Conservation (phyloP, 2,888 invertebrate genomes). For the Choristoneura rosaceana region DNA sequence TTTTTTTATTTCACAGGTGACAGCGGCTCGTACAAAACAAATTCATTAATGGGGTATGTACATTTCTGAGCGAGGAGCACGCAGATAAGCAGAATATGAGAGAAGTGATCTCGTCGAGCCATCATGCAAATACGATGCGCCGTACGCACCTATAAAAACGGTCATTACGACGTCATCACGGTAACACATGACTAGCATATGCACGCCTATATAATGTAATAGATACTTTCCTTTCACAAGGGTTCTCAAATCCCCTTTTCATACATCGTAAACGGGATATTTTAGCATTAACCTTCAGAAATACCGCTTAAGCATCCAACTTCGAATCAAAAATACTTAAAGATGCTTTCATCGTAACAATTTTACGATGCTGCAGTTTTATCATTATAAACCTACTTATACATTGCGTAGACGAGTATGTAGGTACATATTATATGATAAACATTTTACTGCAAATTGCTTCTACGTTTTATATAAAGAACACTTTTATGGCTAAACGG, state of each 20-base stretch:
- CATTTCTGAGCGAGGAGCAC: neutral
- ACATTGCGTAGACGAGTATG: conserved; percentile 11
- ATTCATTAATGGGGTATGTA: neutral
- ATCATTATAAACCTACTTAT: conserved; percentile 44
- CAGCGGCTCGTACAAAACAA: neutral
- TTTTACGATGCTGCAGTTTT: conserved; percentile 67
- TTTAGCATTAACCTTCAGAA: conserved; percentile 60
- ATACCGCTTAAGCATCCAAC: conserved; percentile 59
- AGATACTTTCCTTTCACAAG: conserved; percentile 58
- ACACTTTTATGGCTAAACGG: conserved; percentile 45
- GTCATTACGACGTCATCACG: conserved; percentile 64
- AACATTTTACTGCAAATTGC: conserved; percentile 62
- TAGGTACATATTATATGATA: conserved; percentile 44
- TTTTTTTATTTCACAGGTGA: neutral
- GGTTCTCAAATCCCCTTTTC: conserved; percentile 65
- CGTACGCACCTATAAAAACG: conserved; percentile 56
- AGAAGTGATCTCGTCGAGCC: conserved; percentile 31
- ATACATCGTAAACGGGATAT: conserved; percentile 67
- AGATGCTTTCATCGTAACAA: conserved; percentile 55
- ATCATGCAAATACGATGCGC: conserved; percentile 57
- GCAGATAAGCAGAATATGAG: conserved; percentile 13
- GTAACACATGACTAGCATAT: conserved; percentile 62
- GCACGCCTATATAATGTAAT: conserved; percentile 54
- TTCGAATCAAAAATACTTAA: conserved; percentile 65
- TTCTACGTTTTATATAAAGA: conserved; percentile 51